These are phyloP conservation scores for Tauraco hartlaubi DNA, from an alignment of 2,797 vertebrate genomes.

Conservation along the genomic window DNA sequence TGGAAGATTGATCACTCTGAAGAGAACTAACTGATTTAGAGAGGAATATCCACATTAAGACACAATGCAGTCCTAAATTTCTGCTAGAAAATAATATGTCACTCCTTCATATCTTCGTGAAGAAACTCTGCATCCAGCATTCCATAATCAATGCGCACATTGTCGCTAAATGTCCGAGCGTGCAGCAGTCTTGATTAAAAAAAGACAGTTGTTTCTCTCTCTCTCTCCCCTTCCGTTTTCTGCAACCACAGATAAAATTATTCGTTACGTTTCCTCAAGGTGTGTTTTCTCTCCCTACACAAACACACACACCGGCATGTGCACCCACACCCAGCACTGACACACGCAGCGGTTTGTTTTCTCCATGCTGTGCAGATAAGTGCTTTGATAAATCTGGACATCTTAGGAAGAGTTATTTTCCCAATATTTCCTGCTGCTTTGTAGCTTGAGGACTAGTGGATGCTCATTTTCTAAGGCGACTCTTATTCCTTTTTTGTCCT, in stretches of 20 bases:
- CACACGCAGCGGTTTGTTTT: slow-evolving; percentile 1
- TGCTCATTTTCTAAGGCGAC: slow-evolving; percentile 62
- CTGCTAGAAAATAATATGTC: slow-evolving; percentile 3
- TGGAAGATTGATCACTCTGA: neutral
- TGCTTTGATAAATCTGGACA: slow-evolving; percentile 61
- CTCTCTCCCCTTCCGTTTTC: neutral
- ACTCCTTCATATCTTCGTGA: neutral
- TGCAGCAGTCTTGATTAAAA: neutral
- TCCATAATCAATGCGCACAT: neutral
- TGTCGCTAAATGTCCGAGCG: neutral
- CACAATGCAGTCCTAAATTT: neutral
- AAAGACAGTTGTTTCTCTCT: slow-evolving; percentile 9
- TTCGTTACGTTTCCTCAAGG: slow-evolving; percentile 40
- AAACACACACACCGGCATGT: neutral
- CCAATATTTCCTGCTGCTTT: slow-evolving; percentile 56
- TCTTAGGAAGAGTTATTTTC: slow-evolving; percentile 62
- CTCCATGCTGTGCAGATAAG: slow-evolving; percentile 44
- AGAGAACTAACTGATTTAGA: neutral
- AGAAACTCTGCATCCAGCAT: neutral
- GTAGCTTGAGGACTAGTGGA: slow-evolving; percentile 50
- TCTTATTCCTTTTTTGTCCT: neutral
- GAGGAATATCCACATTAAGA: neutral
- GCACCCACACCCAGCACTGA: neutral
- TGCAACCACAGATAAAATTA: neutral
- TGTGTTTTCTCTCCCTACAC: slow-evolving; percentile 17